Evolutionary conservation across 2,888 invertebrate genomes (phyloP).

Genomic region (Mamestra brassicae): DNA sequence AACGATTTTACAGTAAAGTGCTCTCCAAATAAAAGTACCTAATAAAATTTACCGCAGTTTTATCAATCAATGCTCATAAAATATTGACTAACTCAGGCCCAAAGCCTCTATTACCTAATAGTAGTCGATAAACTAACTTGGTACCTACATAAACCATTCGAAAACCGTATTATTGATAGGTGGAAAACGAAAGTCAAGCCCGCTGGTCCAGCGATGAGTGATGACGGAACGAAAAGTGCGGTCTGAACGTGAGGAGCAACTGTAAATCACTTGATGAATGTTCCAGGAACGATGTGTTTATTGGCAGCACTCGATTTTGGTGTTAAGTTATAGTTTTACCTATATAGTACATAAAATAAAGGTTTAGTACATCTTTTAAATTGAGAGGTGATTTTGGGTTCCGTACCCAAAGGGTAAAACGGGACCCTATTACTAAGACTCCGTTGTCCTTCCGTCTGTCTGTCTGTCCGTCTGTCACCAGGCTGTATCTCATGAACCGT

Average conservation of each 20-base stretch:
- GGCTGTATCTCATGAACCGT: no score
- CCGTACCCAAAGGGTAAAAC: no score
- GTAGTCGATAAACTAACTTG: conserved; percentile 38
- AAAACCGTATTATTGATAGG: conserved; percentile 64
- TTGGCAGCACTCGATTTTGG: conserved; percentile 57
- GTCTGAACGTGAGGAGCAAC: conserved; percentile 65
- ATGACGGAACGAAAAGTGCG: conserved; percentile 66
- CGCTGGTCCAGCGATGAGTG: conserved; percentile 64
- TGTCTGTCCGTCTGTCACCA: no score
- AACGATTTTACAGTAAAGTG: not conserved
- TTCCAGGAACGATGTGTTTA: conserved; percentile 66
- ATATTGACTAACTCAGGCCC: conserved; percentile 27
- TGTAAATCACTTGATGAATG: conserved; percentile 69
- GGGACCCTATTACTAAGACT: no score
- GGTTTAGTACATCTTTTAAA: not conserved
- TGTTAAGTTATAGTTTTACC: not conserved
- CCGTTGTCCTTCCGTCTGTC: no score
- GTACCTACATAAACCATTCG: conserved; percentile 49
- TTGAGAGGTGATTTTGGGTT: not conserved
- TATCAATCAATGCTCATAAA: conserved; percentile 38
- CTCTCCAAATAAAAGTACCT: not conserved
- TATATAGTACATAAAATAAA: conserved; percentile 51
- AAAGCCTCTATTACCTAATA: conserved; percentile 25
- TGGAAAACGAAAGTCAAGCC: conserved; percentile 67
- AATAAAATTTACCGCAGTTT: not conserved